These are phyloP conservation scores for Cyprinodon tularosa DNA, from an alignment of 2,113 vertebrate species.

Conservation along the genomic window DNA sequence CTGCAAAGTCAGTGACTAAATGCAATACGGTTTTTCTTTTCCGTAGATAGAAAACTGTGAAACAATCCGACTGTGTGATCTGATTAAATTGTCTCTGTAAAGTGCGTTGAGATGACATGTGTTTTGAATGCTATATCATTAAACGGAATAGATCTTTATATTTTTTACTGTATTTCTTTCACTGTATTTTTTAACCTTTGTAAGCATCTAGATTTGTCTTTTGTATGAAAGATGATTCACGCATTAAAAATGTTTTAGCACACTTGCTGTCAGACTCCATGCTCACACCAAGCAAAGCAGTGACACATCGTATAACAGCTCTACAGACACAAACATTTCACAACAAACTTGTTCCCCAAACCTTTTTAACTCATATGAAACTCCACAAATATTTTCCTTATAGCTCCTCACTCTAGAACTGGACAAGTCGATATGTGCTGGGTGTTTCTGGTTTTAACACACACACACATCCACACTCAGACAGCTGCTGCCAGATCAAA, in stretches of 20 bases:
- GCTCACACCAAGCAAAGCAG: background rate
- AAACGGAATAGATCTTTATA: too few species aligned
- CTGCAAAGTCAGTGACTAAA: too few species aligned
- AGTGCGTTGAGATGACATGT: too few species aligned
- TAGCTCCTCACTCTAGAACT: constrained; percentile 51
- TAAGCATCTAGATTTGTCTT: too few species aligned
- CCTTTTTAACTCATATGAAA: constrained; percentile 46
- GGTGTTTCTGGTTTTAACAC: constrained; percentile 44
- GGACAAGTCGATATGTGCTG: constrained; percentile 70
- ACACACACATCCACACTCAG: constrained; percentile 31
- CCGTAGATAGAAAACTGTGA: too few species aligned
- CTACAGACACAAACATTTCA: background rate
- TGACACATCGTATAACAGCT: background rate
- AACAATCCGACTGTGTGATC: too few species aligned
- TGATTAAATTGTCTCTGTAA: too few species aligned
- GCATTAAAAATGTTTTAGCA: background rate
- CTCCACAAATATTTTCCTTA: constrained; percentile 70
- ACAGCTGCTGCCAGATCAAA: constrained; percentile 43
- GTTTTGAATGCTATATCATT: too few species aligned
- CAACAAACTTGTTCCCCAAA: background rate
- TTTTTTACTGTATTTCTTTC: too few species aligned
- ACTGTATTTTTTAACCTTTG: too few species aligned
- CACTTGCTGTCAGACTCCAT: background rate
- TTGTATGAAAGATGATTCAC: too few species aligned
- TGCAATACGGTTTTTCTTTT: too few species aligned